Base-by-base conservation (phyloP, 2,113 vertebrate genomes). In the Baryphthengus martii region DNA sequence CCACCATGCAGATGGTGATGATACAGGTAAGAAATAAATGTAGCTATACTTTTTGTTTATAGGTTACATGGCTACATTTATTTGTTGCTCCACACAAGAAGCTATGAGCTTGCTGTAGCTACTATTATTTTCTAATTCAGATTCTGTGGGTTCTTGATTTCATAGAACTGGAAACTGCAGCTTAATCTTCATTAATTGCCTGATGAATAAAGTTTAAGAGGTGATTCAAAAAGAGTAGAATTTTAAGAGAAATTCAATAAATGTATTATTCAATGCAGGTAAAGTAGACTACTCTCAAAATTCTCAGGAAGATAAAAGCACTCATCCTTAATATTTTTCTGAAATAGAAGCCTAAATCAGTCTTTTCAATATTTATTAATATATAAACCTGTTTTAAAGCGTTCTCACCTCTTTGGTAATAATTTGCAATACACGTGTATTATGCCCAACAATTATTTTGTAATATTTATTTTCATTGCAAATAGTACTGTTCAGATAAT, bases 111-210 rank as follows among this genome's bases (percentile, higher is more conserved):
- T 16, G 2, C 31, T 53, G 20, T 11, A 63, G 28, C 19, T 77
- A n/a, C n/a, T n/a, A n/a, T n/a, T 26, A 21, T 55, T 39, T 37
- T 31, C 40, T 20, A 18, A 17, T n/a, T 66, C 3, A 3, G 11
- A 2, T 53, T 26, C 23, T 55, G 19, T 33, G 50, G 2, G 11
- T 20, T 75, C 50, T 52, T 18, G 29, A 14, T 52, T 19, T 45
- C 0, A 0, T 7, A 47, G 28, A 21, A 26, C 12, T 16, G 45
- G 16, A 33, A 24, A 35, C 19, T 77, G 17, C 8, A 10, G 20
- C 25, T 87, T 63, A 35, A 61, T 91, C 21, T 25, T 53, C 35
- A 45, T 63, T 39, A 73, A 17, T 7, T 67, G 14, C 11, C 50
- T 74, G 45, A 47, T n/a, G 29, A 63, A 28, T 29, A 7, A 39